Conservation (phyloP, 2,113 vertebrate genomes). For the Eretmochelys imbricata region DNA sequence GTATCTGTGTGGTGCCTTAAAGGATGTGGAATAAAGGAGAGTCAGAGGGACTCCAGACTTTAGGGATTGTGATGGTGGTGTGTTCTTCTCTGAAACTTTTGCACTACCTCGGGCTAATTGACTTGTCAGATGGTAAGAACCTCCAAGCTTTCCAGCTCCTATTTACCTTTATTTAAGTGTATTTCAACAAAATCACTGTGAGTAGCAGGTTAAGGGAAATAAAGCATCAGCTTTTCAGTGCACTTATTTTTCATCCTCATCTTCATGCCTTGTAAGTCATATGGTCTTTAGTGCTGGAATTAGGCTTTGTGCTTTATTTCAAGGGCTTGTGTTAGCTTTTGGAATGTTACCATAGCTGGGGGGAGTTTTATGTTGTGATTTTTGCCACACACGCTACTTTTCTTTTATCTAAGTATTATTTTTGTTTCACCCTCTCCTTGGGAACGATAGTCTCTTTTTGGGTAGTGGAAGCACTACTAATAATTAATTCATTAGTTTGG, state of each 20-base stretch:
- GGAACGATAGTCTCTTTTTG: neutral
- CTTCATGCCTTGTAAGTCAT: neutral
- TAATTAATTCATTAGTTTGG: neutral
- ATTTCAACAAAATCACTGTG: neutral
- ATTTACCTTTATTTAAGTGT: constrained; percentile 21
- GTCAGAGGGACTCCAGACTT: constrained; percentile 87
- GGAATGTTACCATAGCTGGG: neutral
- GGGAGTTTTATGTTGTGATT: neutral
- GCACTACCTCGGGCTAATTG: constrained; percentile 91
- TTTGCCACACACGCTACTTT: neutral
- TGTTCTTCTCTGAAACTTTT: constrained; percentile 91
- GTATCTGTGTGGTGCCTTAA: constrained; percentile 19
- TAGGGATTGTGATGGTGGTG: constrained; percentile 88
- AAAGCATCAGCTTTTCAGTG: neutral
- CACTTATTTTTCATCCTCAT: neutral
- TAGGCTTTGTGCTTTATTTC: neutral
- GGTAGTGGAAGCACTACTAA: neutral
- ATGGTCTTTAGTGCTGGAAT: neutral
- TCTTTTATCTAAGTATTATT: neutral
- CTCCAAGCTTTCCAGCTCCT: constrained; percentile 31
- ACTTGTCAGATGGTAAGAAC: constrained; percentile 89
- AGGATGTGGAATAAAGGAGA: constrained; percentile 82
- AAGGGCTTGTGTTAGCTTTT: constrained; percentile 1
- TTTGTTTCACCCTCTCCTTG: neutral
- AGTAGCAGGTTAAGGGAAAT: neutral